Base-by-base conservation (phyloP, 2,797 vertebrate genomes). In the Odontamblyopus rebecca region DNA sequence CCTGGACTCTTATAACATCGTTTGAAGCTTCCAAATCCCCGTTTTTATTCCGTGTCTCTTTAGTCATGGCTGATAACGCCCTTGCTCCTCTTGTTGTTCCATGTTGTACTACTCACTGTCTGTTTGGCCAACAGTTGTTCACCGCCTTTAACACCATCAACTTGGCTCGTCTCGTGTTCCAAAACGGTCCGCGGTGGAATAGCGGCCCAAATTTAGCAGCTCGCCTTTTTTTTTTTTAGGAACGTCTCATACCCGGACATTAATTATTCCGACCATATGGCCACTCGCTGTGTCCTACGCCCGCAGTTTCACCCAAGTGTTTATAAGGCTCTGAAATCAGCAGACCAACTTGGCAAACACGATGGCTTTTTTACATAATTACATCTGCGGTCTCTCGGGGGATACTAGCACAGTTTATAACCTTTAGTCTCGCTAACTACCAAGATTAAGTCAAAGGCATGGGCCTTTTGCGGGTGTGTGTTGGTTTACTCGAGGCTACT, bases 401-500 rank as follows among this genome's bases (percentile, higher is more conserved):
- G 18, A 53, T 65, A 18, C 30, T 51, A 16, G 62, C 57, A 63
- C 59, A 19, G 29, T 54, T 73, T 69, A 12, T 54, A 79, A 85
- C 75, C 71, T 82, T 79, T 56, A 70, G 62, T 68, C 30, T 68
- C 54, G 35, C 75, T 77, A 53, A 65, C 80, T 51, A 84, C 73
- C 71, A 73, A 73, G 29, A 62, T 65, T 74, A 75, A 78, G 75
- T 82, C 66, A 77, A 69, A 65, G 74, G 65, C 61, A 61, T 61
- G 44, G 54, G 54, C 80, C 80, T 76, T 80, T 64, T 61, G 54
- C 5, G 78, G 66, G 65, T 23, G 35, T 8, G 63, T 50, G 16
- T 59, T 80, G 85, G 88, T 82, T 83, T 88, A 38, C 81, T 68
- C 56, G 30, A 57, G 44, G 79, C 75, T 71, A 75, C 66, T 63